phyloP scores from a whole-genome alignment of 2,797 vertebrate species.

The Fundulus diaphanus region DNA sequence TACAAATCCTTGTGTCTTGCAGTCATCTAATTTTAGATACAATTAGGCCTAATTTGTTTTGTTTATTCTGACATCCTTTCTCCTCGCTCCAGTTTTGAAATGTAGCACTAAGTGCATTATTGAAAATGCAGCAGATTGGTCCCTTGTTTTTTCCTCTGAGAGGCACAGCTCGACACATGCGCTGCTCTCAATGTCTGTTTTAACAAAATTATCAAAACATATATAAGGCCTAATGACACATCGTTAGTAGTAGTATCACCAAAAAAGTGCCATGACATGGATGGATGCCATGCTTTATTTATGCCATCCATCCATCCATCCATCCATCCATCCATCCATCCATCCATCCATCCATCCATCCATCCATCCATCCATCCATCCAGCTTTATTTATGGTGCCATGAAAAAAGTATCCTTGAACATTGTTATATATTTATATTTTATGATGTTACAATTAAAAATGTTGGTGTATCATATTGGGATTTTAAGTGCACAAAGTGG shows the following conservation, averaged over 20 bases:
- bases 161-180: constrained; percentile 21
- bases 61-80: constrained; percentile 60
- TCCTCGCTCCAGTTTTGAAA: constrained; percentile 52
- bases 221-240: not conserved
- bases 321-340: too few species aligned
- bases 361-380: too few species aligned
- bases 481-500: not conserved
- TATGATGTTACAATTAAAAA: not conserved
- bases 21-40: constrained; percentile 73
- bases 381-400: not conserved
- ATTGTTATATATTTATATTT: not conserved
- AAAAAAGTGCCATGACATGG: too few species aligned
- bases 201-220: constrained; percentile 3
- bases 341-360: too few species aligned
- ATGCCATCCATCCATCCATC: too few species aligned
- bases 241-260: not conserved
- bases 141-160: constrained; percentile 19
- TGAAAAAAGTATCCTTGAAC: not conserved
- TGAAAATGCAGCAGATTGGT: constrained; percentile 49
- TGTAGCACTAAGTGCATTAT: constrained; percentile 43
- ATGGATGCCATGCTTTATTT: too few species aligned
- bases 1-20: constrained; percentile 59
- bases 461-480: not conserved
- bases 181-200: constrained; percentile 25
- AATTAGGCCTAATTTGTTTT: constrained; percentile 76